Evolutionary conservation across 2,113 vertebrate genomes (phyloP), one percentile per base, ranked within the genome.

Genomic region (Pseudorectes ferrugineus): DNA sequence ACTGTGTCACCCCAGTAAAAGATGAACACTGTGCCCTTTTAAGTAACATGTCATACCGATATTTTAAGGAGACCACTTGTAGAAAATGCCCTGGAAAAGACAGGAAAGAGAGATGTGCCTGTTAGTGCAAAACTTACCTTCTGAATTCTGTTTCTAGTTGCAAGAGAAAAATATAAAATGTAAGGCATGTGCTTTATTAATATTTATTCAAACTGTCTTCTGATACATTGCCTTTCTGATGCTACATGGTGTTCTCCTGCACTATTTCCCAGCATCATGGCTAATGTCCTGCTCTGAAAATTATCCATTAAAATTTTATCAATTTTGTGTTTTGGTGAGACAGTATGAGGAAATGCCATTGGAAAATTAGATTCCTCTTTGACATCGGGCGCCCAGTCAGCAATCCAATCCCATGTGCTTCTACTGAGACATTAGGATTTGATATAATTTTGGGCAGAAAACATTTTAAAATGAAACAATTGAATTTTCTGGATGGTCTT

Each of bases 341-440:
- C 98, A 98, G 98, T 98, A 98, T 98, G 98, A 99, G 98, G 98
- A 99, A 99, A 99, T 99, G 98, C 98, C 98, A 99, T 98, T 97
- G 98, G 98, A 98, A 99, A 99, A 99, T 99, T 99, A 98, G 98
- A 99, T 99, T 99, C 99, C 97, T 98, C 98, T 99, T 98, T 99
- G 98, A 99, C 98, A 99, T 99, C 98, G 98, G 98, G 98, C 98
- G 98, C 98, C 98, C 99, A 98, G 98, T 99, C 98, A 98, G 98
- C 98, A 98, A 99, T 99, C 98, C 98, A 99, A 98, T 99, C 98
- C 98, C 98, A 99, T 98, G 98, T 98, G 98, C 99, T 99, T 99
- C 98, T 98, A 98, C 98, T 98, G 98, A 99, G 98, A 99, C 98
- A 99, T 99, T 99, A 99, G 97, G 98, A 98, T 99, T 99, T 99